Evolutionary conservation across 2,888 invertebrate genomes (phyloP).

Genomic region (Oxytorus armatus): DNA sequence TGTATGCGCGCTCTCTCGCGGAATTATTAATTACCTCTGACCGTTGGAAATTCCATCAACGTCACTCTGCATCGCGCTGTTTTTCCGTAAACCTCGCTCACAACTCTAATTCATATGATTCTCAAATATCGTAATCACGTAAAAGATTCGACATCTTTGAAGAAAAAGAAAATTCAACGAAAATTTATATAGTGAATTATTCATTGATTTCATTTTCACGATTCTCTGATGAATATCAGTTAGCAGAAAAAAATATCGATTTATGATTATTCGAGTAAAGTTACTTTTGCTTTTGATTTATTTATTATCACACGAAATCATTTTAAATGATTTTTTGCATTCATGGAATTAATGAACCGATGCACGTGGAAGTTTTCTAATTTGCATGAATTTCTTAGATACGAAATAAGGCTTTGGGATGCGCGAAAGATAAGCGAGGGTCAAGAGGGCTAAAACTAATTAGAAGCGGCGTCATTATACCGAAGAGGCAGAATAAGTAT

Average conservation of each 20-base stretch:
- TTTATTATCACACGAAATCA: no score
- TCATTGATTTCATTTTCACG: no score
- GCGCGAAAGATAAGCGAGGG: constrained; percentile 33
- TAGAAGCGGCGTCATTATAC: constrained; percentile 69
- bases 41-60: constrained; percentile 63
- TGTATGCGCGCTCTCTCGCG: constrained; percentile 39
- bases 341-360: no score
- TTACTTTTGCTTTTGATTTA: no score
- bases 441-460: constrained; percentile 69
- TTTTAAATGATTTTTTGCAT: no score
- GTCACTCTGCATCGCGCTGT: constrained; percentile 17
- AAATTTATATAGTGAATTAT: neutral
- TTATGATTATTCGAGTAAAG: neutral
- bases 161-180: neutral
- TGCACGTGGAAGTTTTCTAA: neutral
- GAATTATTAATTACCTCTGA: constrained; percentile 64
- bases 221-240: neutral
- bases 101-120: constrained; percentile 11
- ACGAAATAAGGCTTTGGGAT: constrained; percentile 30
- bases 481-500: neutral
- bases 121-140: no score
- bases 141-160: neutral
- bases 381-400: neutral
- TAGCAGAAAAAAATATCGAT: neutral
- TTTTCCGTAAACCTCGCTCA: neutral